Conservation (phyloP, 2,113 vertebrate species). For the Eurystomus gularis region DNA sequence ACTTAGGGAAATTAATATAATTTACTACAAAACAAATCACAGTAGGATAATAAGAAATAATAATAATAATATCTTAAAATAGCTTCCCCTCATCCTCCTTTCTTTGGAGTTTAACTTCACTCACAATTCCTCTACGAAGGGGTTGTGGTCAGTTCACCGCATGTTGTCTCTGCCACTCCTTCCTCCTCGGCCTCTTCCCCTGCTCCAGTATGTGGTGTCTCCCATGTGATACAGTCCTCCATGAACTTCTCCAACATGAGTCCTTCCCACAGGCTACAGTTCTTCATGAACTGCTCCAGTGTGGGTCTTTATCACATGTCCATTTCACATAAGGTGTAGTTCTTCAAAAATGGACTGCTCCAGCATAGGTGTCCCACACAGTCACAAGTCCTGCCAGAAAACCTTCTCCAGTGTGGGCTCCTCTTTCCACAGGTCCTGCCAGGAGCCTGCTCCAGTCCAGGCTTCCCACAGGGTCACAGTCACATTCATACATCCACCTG, state of each 20-base stretch:
- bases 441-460: neutral
- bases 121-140: neutral
- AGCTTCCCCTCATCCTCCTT: neutral
- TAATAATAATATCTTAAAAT: neutral
- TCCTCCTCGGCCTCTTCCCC: neutral
- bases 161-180: neutral
- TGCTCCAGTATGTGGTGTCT: rapidly evolving
- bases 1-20: neutral
- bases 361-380: neutral
- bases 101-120: neutral
- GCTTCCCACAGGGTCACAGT: neutral
- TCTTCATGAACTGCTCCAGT: neutral
- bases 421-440: neutral
- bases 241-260: rapidly evolving
- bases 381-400: neutral
- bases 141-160: neutral
- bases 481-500: neutral
- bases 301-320: neutral
- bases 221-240: too few relatives aligned
- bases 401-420: neutral
- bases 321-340: neutral
- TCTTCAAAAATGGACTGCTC: neutral
- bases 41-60: neutral
- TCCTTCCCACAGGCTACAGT: neutral
- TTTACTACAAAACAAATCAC: neutral